Evolutionary conservation across 2,888 invertebrate species (phyloP), one percentile per base, ranked within the genome.

Genomic region (Papilio protenor): DNA sequence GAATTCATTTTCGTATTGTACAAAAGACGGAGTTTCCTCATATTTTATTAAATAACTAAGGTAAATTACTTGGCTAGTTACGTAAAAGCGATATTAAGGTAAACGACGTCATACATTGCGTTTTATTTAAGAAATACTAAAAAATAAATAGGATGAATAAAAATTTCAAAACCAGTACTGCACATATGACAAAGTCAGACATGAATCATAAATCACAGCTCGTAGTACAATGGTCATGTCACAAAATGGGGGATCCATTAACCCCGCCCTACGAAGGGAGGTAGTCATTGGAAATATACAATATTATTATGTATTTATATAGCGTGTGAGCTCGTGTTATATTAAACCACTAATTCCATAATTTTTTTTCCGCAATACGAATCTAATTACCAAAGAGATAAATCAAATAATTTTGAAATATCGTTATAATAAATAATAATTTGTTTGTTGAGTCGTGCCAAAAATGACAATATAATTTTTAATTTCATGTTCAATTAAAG

Each of bases 201-300:
- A 61, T 72, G 49, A 78, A 75, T 75, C 66, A 75, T 45, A 49
- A 45, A n/a, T 69, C 57, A 76, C 45, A 45, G 64, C 57, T 78
- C 55, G n/a, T 14, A n/a, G 55, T 47, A 78, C 52, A 75, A 75
- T 72, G 52, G 59, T 52, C 1, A 40, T 75, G 52, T n/a, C 66
- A 73, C 57, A 59, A n/a, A 45, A 33, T 66, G 57, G 76, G 55
- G 75, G 70, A 73, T 59, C 59, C 33, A 33, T 18, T 55, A 47
- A 52, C 70, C 45, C 69, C 76, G 73, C 76, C 78, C 69, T 16
- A 45, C 21, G 23, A 23, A 55, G 71, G 72, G 64, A 72, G 74
- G 75, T 2, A 3, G 47, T n/a, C 16, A 27, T 27, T 71, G 27
- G 23, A 52, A 8, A 33, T 52, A 49, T 18, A 10, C 8, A 40